Base-by-base conservation (phyloP, 2,888 invertebrate species). In the Folsomia candida region DNA sequence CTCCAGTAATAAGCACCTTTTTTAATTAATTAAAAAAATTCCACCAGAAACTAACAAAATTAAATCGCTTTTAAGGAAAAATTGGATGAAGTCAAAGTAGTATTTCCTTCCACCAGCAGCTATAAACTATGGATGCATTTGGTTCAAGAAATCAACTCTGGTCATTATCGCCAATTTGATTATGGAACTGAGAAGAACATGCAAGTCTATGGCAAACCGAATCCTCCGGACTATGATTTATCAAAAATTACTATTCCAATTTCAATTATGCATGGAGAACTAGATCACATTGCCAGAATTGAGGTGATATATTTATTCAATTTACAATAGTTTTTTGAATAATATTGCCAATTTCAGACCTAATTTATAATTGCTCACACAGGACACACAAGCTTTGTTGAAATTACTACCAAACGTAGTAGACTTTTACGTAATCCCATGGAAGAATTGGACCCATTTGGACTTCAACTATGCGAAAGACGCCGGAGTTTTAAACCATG, bases 81-180 rank as follows among this genome's bases (percentile, higher is more conserved):
- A 22, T 6, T 57, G 11, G n/a, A 57, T n/a, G 57, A 11, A 11
- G 20, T 57, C 57, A 57, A 57, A 20, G 11, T 20, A 6, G 57
- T 57, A n/a, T 57, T 57, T 22, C 57, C 57, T 11, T 57, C 57
- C 6, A n/a, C 57, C 6, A 57, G n/a, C 57, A 57, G 57, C 22
- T 57, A n/a, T n/a, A 57, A 57, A n/a, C 20, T 57, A n/a, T 57
- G 11, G n/a, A 57, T 57, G 57, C 57, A 57, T 57, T 20, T 57
- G 11, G 61, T 27, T 27, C 61, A 61, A 61, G 26, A 26, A 27
- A 61, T 26, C 6, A 11, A 26, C 4, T 62, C 62, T 62, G 62
- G 62, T 29, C 28, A 37, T 4, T 62, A 29, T 20, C 47, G 29
- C 3, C 28, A 62, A n/a, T 64, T 37, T 51, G 64, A 64, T n/a